Evolutionary conservation across 1,140 invertebrate species (phyloP).

Genomic region (Chrysoperla carnea): DNA sequence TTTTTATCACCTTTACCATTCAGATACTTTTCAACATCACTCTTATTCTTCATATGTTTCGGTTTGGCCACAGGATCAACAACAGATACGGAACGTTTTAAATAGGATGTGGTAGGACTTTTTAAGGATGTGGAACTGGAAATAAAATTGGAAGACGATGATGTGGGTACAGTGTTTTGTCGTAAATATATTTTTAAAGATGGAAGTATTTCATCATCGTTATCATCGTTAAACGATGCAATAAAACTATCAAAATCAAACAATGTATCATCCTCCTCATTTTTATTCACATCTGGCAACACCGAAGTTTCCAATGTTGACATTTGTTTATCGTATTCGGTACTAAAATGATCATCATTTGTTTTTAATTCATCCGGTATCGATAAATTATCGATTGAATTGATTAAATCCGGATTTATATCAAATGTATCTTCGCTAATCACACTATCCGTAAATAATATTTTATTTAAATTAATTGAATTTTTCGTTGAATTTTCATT

Average conservation of each 20-base stretch:
- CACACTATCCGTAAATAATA: neutral
- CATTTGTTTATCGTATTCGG: slow-evolving; percentile 5
- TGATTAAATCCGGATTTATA: slow-evolving; percentile 18
- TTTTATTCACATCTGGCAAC: slow-evolving; percentile 12
- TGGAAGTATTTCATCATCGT: slow-evolving; percentile 7
- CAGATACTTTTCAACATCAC: slow-evolving; percentile 12
- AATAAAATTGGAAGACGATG: slow-evolving; percentile 7
- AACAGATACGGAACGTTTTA: slow-evolving; percentile 10
- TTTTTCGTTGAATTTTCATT: too few relatives aligned
- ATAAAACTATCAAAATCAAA: slow-evolving; percentile 31
- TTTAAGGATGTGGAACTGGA: slow-evolving; percentile 6
- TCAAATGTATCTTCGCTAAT: slow-evolving; percentile 12
- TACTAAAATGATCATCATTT: slow-evolving; percentile 10
- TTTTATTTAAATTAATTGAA: slow-evolving; percentile 1
- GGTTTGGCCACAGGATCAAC: slow-evolving; percentile 8
- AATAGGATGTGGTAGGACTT: slow-evolving; percentile 5
- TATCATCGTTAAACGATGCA: slow-evolving; percentile 29
- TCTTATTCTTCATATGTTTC: slow-evolving; percentile 11
- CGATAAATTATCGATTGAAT: slow-evolving; percentile 19
- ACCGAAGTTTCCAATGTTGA: neutral
- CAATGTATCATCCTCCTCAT: slow-evolving; percentile 12
- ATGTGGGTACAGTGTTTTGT: neutral
- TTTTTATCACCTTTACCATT: slow-evolving; percentile 4
- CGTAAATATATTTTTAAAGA: slow-evolving; percentile 13
- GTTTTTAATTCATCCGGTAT: slow-evolving; percentile 16